These are phyloP conservation scores for Iguana delicatissima DNA, from an alignment of 2,797 vertebrate genomes.

Conservation along the genomic window DNA sequence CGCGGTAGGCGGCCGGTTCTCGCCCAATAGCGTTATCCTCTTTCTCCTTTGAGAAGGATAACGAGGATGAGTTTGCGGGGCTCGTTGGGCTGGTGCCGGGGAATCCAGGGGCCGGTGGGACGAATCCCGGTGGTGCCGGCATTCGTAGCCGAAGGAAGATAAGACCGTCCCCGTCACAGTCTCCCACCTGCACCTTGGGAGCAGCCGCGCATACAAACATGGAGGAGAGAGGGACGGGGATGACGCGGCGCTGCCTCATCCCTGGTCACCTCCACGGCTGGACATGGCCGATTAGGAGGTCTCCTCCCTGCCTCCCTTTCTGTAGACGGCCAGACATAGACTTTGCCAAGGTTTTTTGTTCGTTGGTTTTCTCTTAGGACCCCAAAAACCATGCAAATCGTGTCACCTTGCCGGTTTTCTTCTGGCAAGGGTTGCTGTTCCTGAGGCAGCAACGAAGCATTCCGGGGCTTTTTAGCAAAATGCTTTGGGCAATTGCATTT, in stretches of 20 bases:
- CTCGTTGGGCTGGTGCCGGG: background rate
- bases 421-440: background rate
- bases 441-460: no score
- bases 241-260: background rate
- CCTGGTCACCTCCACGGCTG: background rate
- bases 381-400: background rate
- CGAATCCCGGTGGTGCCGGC: no score
- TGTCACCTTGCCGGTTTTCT: background rate
- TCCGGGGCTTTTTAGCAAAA: no score
- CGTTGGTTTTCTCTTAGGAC: no score
- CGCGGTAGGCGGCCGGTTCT: no score
- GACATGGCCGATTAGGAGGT: no score
- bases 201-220: background rate
- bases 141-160: background rate
- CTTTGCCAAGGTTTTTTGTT: background rate
- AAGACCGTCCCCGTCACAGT: background rate
- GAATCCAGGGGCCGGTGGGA: background rate
- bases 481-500: no score
- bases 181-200: background rate
- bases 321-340: background rate
- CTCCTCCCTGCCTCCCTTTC: background rate
- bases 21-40: background rate
- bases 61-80: no score
- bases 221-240: background rate
- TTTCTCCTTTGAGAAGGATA: no score